Percentiles rank a stretch among this genome's conserved stretches.
These are phyloP conservation scores for Macrosoma leucophasiata DNA, from an alignment of 2,888 invertebrate species.

Conservation along the genomic window DNA sequence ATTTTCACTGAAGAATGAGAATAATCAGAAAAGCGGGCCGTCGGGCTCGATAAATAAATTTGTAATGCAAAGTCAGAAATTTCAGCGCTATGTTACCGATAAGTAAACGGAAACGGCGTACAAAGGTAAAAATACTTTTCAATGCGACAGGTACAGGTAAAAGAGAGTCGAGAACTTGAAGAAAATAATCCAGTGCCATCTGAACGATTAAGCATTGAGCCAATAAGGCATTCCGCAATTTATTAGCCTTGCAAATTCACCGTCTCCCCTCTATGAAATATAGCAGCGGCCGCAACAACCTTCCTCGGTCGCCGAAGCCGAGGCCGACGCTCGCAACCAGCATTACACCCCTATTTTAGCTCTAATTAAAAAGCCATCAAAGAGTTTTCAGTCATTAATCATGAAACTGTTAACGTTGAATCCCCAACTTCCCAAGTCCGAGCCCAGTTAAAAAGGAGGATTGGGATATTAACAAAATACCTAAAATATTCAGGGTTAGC, in stretches of 20 bases:
- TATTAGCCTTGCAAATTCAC: slow-evolving; percentile 75
- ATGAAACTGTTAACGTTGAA: slow-evolving; percentile 75
- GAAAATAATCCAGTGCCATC: slow-evolving; percentile 59
- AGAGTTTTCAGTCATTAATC: slow-evolving; percentile 76
- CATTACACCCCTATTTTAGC: slow-evolving; percentile 73
- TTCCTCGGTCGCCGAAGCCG: slow-evolving; percentile 34
- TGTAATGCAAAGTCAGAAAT: slow-evolving; percentile 75
- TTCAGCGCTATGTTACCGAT: slow-evolving; percentile 67
- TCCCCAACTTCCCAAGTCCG: slow-evolving; percentile 62
- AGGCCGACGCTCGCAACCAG: slow-evolving; percentile 38
- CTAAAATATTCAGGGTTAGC: slow-evolving; percentile 68
- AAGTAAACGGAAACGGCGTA: slow-evolving; percentile 56
- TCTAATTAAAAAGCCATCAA: slow-evolving; percentile 77
- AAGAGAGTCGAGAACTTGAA: slow-evolving; percentile 39
- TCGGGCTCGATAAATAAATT: slow-evolving; percentile 64
- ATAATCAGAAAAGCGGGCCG: slow-evolving; percentile 62
- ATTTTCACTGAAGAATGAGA: slow-evolving; percentile 67
- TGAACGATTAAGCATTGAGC: slow-evolving; percentile 61
- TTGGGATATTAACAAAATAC: slow-evolving; percentile 70
- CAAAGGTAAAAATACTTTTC: slow-evolving; percentile 57
- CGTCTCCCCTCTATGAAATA: slow-evolving; percentile 67
- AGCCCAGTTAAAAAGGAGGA: slow-evolving; percentile 58
- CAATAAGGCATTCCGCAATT: slow-evolving; percentile 72
- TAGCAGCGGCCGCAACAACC: slow-evolving; percentile 62
- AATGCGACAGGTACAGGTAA: slow-evolving; percentile 44